phyloP scores from a whole-genome alignment of 1,140 invertebrate species.

The Drosophila busckii region DNA sequence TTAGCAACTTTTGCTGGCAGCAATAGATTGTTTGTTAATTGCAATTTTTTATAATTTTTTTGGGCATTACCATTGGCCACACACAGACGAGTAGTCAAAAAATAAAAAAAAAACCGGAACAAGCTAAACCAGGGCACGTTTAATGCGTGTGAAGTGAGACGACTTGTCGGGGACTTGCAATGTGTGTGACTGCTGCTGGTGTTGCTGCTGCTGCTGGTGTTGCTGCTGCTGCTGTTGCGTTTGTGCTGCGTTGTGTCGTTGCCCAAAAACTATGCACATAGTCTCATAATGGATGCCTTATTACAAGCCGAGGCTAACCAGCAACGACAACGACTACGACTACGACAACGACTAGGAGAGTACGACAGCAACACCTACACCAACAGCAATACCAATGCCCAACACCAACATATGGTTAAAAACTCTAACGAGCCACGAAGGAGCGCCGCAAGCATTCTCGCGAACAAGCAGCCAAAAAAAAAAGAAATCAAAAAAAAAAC shows the following conservation, averaged over 20 bases:
- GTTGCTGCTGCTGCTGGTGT: slow-evolving; percentile 36
- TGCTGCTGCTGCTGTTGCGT: slow-evolving; percentile 10
- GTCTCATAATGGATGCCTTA: slow-evolving; percentile 43
- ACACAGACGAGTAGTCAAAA: slow-evolving; percentile 24
- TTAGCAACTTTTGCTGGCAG: no score
- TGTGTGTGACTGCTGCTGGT: slow-evolving; percentile 42
- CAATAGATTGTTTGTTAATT: no score
- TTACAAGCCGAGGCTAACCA: slow-evolving; percentile 37
- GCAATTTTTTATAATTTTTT: no score
- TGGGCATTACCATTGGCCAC: slow-evolving; percentile 25
- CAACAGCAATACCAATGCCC: no score
- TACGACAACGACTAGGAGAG: no score
- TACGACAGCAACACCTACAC: no score
- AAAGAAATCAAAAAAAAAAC: no score
- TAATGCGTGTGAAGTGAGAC: slow-evolving; percentile 35
- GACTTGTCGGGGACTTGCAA: slow-evolving; percentile 38
- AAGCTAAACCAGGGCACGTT: slow-evolving; percentile 37
- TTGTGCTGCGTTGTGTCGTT: slow-evolving; percentile 17
- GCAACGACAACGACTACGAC: no score
- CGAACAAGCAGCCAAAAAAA: no score
- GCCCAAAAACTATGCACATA: slow-evolving; percentile 35
- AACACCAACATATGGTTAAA: slow-evolving; percentile 34
- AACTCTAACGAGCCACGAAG: slow-evolving; percentile 38
- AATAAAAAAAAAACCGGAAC: no score
- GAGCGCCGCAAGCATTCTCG: no score